Evolutionary conservation across 2,113 vertebrate species (phyloP), one percentile per base, ranked within the genome.

Genomic region (Lepidothrix coronata): DNA sequence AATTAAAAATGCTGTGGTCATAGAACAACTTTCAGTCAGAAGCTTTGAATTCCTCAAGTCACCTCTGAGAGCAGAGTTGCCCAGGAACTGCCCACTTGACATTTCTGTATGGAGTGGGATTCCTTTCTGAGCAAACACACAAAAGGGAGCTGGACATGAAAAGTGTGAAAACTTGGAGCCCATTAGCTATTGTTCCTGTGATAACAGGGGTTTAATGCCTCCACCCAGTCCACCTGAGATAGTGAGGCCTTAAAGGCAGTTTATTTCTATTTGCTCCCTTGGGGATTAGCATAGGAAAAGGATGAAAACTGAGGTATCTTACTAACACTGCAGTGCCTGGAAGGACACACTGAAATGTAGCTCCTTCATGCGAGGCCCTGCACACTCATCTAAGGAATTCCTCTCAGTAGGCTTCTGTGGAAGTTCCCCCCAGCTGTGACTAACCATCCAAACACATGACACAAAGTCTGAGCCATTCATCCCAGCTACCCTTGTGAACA

Each of bases 41-140:
- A 79, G 67, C 31, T 80, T 44, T 91, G 78, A 84, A 59, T 91
- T 76, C 89, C 88, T 96, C 63, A 76, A 95, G 93, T 79, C 82
- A 95, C 75, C 31, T 90, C 85, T 79, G 88, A 94, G 88, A 93
- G 78, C 44, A 75, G 51, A 62, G 91, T 84, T 92, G 48, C 39
- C 28, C 33, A 85, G 88, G 77, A 77, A 67, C 86, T 89, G 78
- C 68, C 57, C 73, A 85, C 97, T 97, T 97, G 57, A 91, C 92
- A 95, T 52, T 96, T 88, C 94, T 91, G 77, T 72, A 51, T 16
- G 6, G 59, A 89, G 49, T 85, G 52, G 62, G 48, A 88, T 75
- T 89, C 76, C 80, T 85, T 39, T 48, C 85, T 81, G 55, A 88
- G 72, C 46, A 82, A 93, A 97, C 88, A 96, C 57, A 95, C 24